Evolutionary conservation across 2,888 invertebrate species (phyloP).

Genomic region (Hedychridium roseum): DNA sequence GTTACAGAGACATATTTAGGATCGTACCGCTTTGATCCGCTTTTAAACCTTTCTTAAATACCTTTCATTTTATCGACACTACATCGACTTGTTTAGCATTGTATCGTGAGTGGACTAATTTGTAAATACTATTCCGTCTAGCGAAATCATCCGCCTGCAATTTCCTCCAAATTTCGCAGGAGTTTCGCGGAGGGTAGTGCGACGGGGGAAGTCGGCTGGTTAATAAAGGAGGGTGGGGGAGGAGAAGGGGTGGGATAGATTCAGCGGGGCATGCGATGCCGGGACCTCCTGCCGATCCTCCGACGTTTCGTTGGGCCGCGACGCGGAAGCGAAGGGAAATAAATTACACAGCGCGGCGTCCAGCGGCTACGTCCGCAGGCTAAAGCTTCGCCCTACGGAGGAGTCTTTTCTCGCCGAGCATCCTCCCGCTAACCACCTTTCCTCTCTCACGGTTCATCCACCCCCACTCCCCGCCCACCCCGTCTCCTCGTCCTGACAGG

Average conservation of each 20-base stretch:
- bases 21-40: too few species aligned
- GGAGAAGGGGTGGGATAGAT: conserved; percentile 33
- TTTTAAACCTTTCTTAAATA: too few species aligned
- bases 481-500: conserved; percentile 11
- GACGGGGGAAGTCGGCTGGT: too few species aligned
- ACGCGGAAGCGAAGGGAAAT: conserved; percentile 60
- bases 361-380: conserved; percentile 46
- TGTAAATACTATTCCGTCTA: too few species aligned
- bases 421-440: conserved; percentile 20
- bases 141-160: too few species aligned
- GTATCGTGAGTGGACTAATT: too few species aligned
- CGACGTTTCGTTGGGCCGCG: conserved; percentile 51
- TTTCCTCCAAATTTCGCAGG: too few species aligned
- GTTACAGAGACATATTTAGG: too few species aligned
- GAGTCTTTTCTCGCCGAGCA: conserved; percentile 20
- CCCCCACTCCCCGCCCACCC: conserved; percentile 16
- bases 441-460: conserved; percentile 31
- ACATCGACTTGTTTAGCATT: too few species aligned
- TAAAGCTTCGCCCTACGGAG: conserved; percentile 36
- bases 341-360: conserved; percentile 57
- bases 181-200: too few species aligned
- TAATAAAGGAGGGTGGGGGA: conserved; percentile 17
- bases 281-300: conserved; percentile 48
- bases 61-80: too few species aligned
- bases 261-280: conserved; percentile 42